phyloP scores from a whole-genome alignment of 2,888 invertebrate genomes.

The Phania funesta region DNA sequence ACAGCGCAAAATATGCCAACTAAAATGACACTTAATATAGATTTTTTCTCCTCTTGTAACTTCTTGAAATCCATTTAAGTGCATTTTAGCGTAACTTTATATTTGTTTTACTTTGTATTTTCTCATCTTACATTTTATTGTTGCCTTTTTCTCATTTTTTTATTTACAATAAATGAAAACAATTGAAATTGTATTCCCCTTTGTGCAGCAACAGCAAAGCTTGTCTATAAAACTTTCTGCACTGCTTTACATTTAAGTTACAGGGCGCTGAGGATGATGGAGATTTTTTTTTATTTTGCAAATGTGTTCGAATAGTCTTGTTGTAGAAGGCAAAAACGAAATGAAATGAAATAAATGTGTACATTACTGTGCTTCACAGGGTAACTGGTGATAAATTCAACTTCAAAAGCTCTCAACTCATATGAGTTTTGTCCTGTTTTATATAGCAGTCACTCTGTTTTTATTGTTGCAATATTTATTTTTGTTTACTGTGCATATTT shows the following conservation, averaged over 20 bases:
- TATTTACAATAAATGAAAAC: neutral
- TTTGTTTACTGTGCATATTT: slow-evolving; percentile 42
- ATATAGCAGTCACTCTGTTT: slow-evolving; percentile 11
- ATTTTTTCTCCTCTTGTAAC: neutral
- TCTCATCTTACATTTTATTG: slow-evolving; percentile 20
- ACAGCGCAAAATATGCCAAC: neutral
- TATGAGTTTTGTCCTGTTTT: neutral
- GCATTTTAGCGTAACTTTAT: slow-evolving; percentile 46
- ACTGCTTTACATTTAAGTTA: slow-evolving; percentile 39
- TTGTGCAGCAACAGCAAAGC: neutral
- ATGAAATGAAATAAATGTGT: slow-evolving; percentile 2
- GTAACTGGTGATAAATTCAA: neutral
- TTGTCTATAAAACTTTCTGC: slow-evolving; percentile 39
- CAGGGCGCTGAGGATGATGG: slow-evolving; percentile 17
- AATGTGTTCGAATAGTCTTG: slow-evolving; percentile 52
- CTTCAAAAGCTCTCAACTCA: neutral
- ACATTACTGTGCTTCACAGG: slow-evolving; percentile 11
- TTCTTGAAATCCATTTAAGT: slow-evolving; percentile 12
- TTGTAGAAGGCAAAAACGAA: slow-evolving; percentile 7
- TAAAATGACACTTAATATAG: slow-evolving; percentile 1
- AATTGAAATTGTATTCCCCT: slow-evolving; percentile 30
- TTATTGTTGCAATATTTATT: slow-evolving; percentile 1
- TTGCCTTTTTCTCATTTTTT: neutral
- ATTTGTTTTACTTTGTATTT: slow-evolving; percentile 27
- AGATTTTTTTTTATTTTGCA: slow-evolving; percentile 10